These are phyloP conservation scores for Nemoura dubitans DNA, from an alignment of 2,888 invertebrate genomes.

Conservation along the genomic window DNA sequence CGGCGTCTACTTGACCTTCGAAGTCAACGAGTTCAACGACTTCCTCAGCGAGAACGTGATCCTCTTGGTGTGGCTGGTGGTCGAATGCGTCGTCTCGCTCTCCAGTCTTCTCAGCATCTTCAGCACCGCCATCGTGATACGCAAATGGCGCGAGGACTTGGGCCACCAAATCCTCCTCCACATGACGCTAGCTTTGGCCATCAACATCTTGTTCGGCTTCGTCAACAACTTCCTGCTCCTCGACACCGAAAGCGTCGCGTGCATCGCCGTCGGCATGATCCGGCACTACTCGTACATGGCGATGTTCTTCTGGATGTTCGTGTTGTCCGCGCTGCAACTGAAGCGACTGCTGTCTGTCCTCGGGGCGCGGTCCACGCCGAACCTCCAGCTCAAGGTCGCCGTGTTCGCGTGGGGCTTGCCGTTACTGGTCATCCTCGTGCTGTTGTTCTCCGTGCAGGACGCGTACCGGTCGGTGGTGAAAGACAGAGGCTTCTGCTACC, in stretches of 20 bases:
- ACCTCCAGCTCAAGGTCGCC: not conserved
- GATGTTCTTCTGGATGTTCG: conserved; percentile 21
- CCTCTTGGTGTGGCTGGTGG: not conserved
- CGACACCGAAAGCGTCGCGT: not conserved
- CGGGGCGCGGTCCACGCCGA: not conserved
- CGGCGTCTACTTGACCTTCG: not conserved
- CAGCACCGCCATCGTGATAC: not conserved
- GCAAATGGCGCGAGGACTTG: not conserved
- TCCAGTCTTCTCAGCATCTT: not conserved
- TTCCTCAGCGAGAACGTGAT: not conserved
- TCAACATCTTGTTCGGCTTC: conserved; percentile 1
- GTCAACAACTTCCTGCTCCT: not conserved
- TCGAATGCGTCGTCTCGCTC: not conserved
- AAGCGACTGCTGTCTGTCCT: not conserved
- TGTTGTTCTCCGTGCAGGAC: not conserved
- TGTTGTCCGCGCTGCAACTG: not conserved
- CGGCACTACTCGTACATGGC: conserved; percentile 14
- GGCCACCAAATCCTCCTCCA: not conserved
- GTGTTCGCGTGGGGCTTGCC: conserved; percentile 5
- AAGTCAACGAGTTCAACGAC: not conserved
- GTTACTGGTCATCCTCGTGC: not conserved
- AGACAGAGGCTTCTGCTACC: conserved; percentile 18
- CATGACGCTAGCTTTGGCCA: not conserved
- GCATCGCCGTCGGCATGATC: not conserved
- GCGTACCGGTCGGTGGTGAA: not conserved